These are phyloP conservation scores for Sebastes trivittatus DNA, from an alignment of 2,797 vertebrate genomes.

Conservation along the genomic window DNA sequence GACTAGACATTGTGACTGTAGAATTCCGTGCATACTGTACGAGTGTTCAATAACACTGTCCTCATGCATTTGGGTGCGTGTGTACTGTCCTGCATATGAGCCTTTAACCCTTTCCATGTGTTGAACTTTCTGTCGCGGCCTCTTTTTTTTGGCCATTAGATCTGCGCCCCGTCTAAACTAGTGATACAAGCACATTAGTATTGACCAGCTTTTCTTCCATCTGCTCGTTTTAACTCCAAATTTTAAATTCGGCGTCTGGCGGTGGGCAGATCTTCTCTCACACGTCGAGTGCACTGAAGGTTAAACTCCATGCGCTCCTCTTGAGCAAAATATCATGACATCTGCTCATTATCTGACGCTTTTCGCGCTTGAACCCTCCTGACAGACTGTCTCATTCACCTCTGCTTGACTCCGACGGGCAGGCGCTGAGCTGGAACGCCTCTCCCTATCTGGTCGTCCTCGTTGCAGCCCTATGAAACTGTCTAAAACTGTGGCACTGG, in stretches of 20 bases:
- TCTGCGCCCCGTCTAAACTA: neutral
- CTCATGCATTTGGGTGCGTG: neutral
- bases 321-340: constrained; percentile 74
- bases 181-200: constrained; percentile 21
- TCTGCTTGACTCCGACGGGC: constrained; percentile 63
- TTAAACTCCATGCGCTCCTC: constrained; percentile 62
- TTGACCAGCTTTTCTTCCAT: constrained; percentile 46
- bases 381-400: constrained; percentile 76
- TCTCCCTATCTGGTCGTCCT: constrained; percentile 37
- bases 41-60: neutral
- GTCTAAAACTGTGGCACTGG: constrained; percentile 19
- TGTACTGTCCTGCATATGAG: neutral
- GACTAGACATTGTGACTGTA: neutral
- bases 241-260: constrained; percentile 24
- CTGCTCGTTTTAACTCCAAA: constrained; percentile 41
- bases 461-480: neutral
- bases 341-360: constrained; percentile 77
- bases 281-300: constrained; percentile 45
- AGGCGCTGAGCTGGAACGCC: constrained; percentile 61
- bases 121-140: neutral
- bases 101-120: neutral
- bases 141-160: constrained; percentile 4
- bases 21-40: neutral
- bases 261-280: constrained; percentile 23
- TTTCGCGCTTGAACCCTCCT: constrained; percentile 54